These are phyloP conservation scores for Alethe diademata DNA, from an alignment of 2,113 vertebrate genomes.

Conservation along the genomic window DNA sequence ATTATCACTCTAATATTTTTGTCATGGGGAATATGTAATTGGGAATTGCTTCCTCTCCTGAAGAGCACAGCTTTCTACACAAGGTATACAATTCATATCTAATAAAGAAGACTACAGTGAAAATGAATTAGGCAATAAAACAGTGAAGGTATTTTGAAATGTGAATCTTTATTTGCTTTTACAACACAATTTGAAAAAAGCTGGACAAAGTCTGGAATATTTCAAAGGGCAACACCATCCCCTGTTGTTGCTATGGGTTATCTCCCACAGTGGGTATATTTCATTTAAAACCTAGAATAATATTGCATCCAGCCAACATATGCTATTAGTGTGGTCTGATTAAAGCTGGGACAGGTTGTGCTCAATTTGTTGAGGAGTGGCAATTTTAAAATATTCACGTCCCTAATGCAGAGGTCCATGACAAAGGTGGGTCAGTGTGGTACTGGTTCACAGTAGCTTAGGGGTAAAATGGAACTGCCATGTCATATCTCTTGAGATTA, in stretches of 20 bases:
- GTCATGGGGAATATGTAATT: neutral
- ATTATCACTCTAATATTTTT: neutral
- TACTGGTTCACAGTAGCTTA: neutral
- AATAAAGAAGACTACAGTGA: neutral
- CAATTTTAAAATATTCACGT: neutral
- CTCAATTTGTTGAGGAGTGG: neutral
- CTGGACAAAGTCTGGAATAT: neutral
- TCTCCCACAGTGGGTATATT: neutral
- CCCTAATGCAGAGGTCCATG: fast-evolving
- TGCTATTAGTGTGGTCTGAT: neutral
- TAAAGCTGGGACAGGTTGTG: neutral
- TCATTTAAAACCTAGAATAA: neutral
- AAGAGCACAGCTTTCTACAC: neutral
- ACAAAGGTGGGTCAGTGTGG: neutral
- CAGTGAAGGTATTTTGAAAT: neutral
- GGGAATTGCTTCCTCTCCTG: neutral
- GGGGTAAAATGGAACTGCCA: neutral
- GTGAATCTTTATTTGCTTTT: neutral
- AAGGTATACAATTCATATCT: neutral
- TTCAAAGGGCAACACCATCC: neutral
- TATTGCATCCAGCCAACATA: neutral
- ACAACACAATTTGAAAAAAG: neutral
- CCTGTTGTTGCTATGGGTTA: neutral
- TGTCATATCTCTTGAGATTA: neutral
- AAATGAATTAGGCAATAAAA: neutral